Base-by-base conservation (phyloP, 2,888 invertebrate species). In the Zaprionus obscuricornis region DNA sequence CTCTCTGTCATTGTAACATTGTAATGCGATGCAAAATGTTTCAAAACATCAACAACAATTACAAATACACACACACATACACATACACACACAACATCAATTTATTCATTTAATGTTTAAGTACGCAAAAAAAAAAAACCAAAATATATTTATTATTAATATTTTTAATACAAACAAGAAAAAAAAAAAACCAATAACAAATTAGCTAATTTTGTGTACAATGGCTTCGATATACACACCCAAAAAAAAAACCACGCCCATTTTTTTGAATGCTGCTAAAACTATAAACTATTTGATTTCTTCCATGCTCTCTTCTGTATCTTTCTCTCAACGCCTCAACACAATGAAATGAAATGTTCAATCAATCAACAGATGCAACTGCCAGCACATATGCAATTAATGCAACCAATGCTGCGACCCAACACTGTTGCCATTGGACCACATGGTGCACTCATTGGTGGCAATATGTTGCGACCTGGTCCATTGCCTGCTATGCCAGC, bases 331-430 rank as follows among this genome's bases (percentile, higher is more conserved):
- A 45, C 33, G 43, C 47, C 13, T n/a, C 13, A 7, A 27, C 8
- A 26, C 13, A 14, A 17, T 14, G 16, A 6, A 0, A 36, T 10
- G 10, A 36, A 36, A 17, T 4, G 18, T 46, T 39, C 65, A 42
- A 63, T 54, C 29, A 50, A 20, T 18, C 27, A 42, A 7, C 63
- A 85, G 76, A 85, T 79, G 78, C 88, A 81, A 46, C 66, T 90
- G 62, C 89, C 89, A 29, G 86, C 87, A 22, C 88, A 87, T 66
- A 88, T 90, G 89, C 89, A 88, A 72, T 74, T 90, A 52, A 86
- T 90, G 81, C 90, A 89, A 57, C 90, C 89, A 13, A 87, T 90
- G 83, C 83, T 90, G 77, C 81, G 90, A 49, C 90, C 90, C 43
- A 66, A 70, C 39, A 74, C 90, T 11, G 88, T 90, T 81, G 86